Conservation (phyloP, 2,797 vertebrate species). For the Gymnothorax javanicus region DNA sequence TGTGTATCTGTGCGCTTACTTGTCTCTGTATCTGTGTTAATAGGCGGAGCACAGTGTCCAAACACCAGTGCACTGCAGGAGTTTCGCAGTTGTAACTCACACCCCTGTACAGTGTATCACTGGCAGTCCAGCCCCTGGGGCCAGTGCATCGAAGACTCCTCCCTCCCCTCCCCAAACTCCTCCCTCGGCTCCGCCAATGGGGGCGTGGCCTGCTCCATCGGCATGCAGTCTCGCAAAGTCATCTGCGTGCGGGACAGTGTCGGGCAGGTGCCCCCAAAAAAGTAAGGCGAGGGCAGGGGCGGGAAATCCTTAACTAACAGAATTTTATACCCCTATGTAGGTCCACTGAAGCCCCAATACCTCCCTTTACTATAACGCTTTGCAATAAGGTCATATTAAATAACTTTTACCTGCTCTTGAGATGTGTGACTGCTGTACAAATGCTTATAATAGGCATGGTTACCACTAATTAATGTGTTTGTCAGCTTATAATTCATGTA, state of each 20-base stretch:
- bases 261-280: conserved; percentile 84
- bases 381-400: too few species aligned
- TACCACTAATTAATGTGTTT: too few species aligned
- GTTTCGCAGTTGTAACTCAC: conserved; percentile 88
- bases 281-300: conserved; percentile 65
- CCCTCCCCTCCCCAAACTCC: conserved; percentile 80
- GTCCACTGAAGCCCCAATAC: too few species aligned
- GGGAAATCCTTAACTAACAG: rapidly evolving
- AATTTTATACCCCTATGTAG: too few species aligned
- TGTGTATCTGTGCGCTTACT: too few species aligned
- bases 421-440: too few species aligned
- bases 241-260: conserved; percentile 83
- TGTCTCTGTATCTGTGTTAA: conserved; percentile 6
- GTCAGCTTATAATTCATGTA: too few species aligned
- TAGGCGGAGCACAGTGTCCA: conserved; percentile 87
- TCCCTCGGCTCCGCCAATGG: conserved; percentile 80
- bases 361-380: too few species aligned
- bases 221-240: conserved; percentile 67
- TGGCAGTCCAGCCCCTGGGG: conserved; percentile 95
- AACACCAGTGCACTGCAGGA: conserved; percentile 88
- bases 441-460: too few species aligned
- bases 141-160: conserved; percentile 91
- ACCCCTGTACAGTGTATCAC: conserved; percentile 95
- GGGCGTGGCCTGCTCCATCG: conserved; percentile 47
- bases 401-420: too few species aligned